Percentiles rank a stretch among this genome's conserved stretches.
Evolutionary conservation across 2,797 vertebrate genomes (phyloP).

Genomic region (Alca torda): DNA sequence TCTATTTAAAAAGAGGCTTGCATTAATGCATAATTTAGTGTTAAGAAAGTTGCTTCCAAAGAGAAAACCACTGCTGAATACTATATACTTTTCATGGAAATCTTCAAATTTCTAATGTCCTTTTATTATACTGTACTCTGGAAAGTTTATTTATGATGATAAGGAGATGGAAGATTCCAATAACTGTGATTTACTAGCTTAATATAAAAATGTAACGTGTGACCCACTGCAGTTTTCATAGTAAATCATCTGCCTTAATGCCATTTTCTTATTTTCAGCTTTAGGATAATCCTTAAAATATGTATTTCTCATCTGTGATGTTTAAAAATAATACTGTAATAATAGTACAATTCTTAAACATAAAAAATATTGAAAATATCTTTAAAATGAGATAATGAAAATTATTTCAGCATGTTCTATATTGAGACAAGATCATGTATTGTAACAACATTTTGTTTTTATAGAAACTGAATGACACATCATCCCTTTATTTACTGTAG

Average conservation of each 20-base stretch:
- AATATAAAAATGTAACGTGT: not conserved
- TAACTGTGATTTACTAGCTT: not conserved
- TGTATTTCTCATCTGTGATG: not conserved
- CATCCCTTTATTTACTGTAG: not conserved
- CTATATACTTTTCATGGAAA: not conserved
- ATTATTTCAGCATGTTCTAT: not conserved
- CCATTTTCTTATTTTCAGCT: not conserved
- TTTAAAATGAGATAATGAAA: not conserved
- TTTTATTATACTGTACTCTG: not conserved
- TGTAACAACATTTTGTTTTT: not conserved
- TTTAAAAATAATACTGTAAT: not conserved
- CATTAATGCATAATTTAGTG: not conserved
- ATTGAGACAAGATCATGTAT: not conserved
- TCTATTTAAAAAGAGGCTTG: not conserved
- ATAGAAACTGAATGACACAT: not conserved
- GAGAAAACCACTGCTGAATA: not conserved
- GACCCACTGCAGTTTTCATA: not conserved
- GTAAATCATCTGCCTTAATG: not conserved
- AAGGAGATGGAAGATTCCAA: not conserved
- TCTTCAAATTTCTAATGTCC: not conserved
- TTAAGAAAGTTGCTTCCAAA: not conserved
- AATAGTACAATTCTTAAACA: not conserved
- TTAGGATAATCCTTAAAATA: not conserved
- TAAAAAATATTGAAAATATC: not conserved
- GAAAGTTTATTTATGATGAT: not conserved